phyloP scores from a whole-genome alignment of 1,140 invertebrate species.

The Leptinotarsa texana region DNA sequence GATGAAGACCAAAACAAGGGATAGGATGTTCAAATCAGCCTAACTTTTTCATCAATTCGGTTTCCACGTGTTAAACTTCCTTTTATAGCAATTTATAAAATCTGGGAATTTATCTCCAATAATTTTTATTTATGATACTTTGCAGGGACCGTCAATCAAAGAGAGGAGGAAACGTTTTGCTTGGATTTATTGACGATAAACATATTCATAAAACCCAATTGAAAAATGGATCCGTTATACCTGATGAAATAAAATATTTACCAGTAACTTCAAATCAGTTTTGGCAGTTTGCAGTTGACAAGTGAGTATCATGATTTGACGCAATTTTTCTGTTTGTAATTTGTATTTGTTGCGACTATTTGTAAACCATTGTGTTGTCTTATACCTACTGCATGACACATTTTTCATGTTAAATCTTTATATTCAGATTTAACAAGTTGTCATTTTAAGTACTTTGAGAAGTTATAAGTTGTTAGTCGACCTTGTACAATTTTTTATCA shows the following conservation, averaged over 20 bases:
- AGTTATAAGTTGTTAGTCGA: too few species aligned
- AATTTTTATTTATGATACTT: neutral
- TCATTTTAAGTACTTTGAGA: too few species aligned
- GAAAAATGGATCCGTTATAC: slow-evolving; percentile 17
- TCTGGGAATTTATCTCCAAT: neutral
- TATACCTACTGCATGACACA: too few species aligned
- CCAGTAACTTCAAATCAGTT: slow-evolving; percentile 69
- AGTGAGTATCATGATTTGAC: slow-evolving; percentile 53
- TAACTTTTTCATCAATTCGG: too few species aligned
- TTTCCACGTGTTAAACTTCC: too few species aligned
- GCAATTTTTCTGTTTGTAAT: neutral
- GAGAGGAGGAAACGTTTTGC: slow-evolving; percentile 35
- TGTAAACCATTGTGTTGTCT: too few species aligned
- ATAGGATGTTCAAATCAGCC: too few species aligned
- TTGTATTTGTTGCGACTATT: too few species aligned
- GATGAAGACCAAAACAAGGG: too few species aligned
- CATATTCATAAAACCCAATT: slow-evolving; percentile 32
- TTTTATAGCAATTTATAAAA: neutral
- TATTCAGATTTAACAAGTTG: too few species aligned
- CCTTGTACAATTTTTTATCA: too few species aligned
- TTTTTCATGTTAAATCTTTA: too few species aligned
- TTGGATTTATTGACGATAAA: slow-evolving; percentile 37
- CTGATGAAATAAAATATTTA: slow-evolving; percentile 65
- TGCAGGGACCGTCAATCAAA: slow-evolving; percentile 35
- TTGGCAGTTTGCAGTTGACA: slow-evolving; percentile 82